phyloP scores from a whole-genome alignment of 2,797 vertebrate genomes.

The Alfaro cultratus region DNA sequence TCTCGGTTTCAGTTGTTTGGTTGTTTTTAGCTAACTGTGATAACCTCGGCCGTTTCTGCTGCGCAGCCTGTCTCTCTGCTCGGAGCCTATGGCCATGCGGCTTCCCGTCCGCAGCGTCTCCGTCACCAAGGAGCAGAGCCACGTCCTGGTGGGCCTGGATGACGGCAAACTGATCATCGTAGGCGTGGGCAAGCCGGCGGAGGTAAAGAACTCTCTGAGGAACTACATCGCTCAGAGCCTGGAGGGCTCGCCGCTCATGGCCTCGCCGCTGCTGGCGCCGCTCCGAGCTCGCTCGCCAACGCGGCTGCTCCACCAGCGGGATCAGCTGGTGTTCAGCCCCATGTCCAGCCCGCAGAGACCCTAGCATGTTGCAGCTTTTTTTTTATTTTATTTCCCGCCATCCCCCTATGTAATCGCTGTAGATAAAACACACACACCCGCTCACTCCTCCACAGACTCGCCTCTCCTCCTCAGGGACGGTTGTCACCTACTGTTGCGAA shows the following conservation, averaged over 20 bases:
- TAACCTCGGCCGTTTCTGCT: not conserved
- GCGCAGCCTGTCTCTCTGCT: conserved; percentile 85
- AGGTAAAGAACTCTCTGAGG: conserved; percentile 92
- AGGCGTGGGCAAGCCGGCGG: conserved; percentile 93
- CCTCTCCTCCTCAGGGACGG: conserved; percentile 70
- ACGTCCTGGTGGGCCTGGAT: conserved; percentile 92
- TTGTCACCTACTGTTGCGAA: conserved; percentile 30
- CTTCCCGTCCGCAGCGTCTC: conserved; percentile 91
- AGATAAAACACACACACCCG: conserved; percentile 2
- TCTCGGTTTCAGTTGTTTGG: too few relatives aligned
- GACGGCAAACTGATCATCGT: conserved; percentile 97
- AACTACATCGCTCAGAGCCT: conserved; percentile 88
- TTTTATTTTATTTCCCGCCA: not conserved
- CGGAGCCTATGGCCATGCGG: conserved; percentile 90
- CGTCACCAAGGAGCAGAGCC: conserved; percentile 94
- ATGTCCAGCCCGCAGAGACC: conserved; percentile 52
- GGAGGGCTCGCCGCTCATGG: conserved; percentile 85
- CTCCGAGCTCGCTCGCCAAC: conserved; percentile 85
- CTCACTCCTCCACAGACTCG: conserved; percentile 13
- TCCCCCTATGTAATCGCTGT: not conserved
- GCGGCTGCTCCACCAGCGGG: conserved; percentile 85
- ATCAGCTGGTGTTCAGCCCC: conserved; percentile 79
- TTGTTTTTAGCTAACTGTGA: too few relatives aligned
- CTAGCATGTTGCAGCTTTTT: conserved; percentile 18
- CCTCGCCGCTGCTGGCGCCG: conserved; percentile 83